Conservation (phyloP, 2,797 vertebrate species). For the Spinibarbus caldwelli region DNA sequence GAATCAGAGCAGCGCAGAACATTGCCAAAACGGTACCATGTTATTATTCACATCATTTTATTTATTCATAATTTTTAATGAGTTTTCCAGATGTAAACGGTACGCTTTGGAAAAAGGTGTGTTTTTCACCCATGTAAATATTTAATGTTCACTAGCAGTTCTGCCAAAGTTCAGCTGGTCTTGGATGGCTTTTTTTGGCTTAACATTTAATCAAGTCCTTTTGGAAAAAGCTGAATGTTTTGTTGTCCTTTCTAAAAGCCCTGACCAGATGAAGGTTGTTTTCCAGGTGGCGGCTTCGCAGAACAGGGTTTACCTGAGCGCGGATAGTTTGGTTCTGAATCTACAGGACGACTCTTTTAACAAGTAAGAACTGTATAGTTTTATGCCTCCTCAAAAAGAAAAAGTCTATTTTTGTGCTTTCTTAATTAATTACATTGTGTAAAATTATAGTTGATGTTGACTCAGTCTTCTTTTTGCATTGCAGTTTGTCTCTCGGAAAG, state of each 20-base stretch:
- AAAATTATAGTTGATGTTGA: background rate
- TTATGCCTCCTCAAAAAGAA: background rate
- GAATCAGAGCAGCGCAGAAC: slow-evolving; percentile 90
- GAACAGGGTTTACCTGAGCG: slow-evolving; percentile 90
- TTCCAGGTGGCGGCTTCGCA: slow-evolving; percentile 87
- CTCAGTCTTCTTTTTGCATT: slow-evolving; percentile 21
- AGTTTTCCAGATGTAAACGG: background rate
- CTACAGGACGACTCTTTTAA: slow-evolving; percentile 86
- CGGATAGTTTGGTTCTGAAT: slow-evolving; percentile 90
- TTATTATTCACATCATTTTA: background rate
- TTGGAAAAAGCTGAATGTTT: slow-evolving; percentile 27
- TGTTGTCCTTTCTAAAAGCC: slow-evolving; percentile 19
- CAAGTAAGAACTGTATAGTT: slow-evolving; percentile 78
- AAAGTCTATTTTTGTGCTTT: background rate
- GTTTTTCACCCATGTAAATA: slow-evolving; percentile 34
- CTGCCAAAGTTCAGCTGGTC: slow-evolving; percentile 10
- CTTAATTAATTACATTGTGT: background rate
- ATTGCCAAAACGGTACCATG: slow-evolving; percentile 88
- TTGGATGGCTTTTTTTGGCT: slow-evolving; percentile 3
- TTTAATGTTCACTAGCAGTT: slow-evolving; percentile 22
- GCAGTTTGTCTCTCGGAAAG: slow-evolving; percentile 65
- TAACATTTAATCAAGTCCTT: background rate
- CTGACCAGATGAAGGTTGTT: slow-evolving; percentile 35
- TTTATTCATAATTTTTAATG: background rate
- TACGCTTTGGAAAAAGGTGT: background rate